A percentile compares a stretch with the other conserved stretches of the same genome.
phyloP scores from a whole-genome alignment of 2,113 vertebrate genomes.

The Nicator chloris region DNA sequence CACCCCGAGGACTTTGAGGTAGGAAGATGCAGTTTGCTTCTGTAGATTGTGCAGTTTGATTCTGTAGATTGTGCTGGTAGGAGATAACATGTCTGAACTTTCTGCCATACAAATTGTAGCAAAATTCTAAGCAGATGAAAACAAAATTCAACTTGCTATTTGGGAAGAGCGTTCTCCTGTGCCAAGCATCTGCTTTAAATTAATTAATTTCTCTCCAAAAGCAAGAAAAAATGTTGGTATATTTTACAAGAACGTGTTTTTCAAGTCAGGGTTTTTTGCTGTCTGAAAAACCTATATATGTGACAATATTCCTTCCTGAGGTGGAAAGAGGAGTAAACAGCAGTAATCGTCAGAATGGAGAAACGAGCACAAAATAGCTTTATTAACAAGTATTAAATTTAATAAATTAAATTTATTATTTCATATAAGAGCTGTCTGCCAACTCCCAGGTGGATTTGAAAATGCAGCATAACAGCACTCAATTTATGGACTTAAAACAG shows the following conservation, averaged over 20 bases:
- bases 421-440: neutral
- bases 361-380: neutral
- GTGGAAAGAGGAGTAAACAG: neutral
- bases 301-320: neutral
- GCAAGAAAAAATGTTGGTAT: neutral
- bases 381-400: neutral
- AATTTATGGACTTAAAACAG: neutral
- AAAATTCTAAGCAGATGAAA: neutral
- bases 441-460: neutral
- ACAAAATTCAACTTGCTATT: neutral
- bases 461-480: neutral
- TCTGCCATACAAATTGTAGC: neutral
- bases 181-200: neutral
- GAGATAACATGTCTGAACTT: neutral
- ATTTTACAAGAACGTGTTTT: neutral
- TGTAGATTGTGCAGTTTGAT: neutral
- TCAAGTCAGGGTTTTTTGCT: neutral
- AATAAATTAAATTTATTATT: neutral
- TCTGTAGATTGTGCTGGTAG: neutral
- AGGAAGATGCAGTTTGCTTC: neutral
- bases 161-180: neutral
- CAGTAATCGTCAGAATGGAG: neutral
- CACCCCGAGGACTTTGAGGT: constrained; percentile 96
- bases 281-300: neutral
- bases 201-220: neutral